Percentiles rank a stretch among this genome's conserved stretches.
Evolutionary conservation across 2,888 invertebrate species (phyloP).

Genomic region (Parapristionchus giblindavisi): DNA sequence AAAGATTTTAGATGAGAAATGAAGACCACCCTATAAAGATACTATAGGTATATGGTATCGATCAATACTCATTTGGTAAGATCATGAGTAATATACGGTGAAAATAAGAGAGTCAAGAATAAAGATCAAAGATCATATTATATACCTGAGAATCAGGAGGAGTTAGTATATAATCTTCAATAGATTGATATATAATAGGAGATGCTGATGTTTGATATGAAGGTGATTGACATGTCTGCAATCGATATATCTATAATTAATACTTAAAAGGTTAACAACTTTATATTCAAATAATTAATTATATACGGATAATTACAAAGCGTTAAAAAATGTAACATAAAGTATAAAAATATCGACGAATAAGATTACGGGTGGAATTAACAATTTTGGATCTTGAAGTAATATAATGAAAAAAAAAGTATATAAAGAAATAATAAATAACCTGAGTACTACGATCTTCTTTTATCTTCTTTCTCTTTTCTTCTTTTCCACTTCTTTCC

Average conservation of each 20-base stretch:
- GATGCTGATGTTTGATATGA: not conserved
- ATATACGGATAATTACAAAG: not conserved
- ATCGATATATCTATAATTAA: not conserved
- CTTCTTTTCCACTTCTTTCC: slow-evolving; percentile 52
- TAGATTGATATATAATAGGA: not conserved
- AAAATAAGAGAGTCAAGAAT: not conserved
- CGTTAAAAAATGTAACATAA: not conserved
- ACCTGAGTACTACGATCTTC: slow-evolving; percentile 37
- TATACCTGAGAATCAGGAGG: slow-evolving; percentile 20
- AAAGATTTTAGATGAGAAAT: slow-evolving; percentile 5
- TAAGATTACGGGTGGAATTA: too few relatives aligned
- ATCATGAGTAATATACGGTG: not conserved
- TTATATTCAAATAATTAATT: not conserved
- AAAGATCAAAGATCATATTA: not conserved
- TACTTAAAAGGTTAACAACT: not conserved
- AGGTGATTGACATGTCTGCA: not conserved
- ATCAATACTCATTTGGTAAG: not conserved
- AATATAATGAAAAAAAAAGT: too few relatives aligned
- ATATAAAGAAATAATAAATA: too few relatives aligned
- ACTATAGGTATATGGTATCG: too few relatives aligned
- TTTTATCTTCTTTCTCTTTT: slow-evolving; percentile 24
- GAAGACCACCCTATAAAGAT: slow-evolving; percentile 12
- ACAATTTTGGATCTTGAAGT: too few relatives aligned
- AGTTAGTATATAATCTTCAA: slow-evolving; percentile 27
- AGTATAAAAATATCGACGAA: not conserved